Evolutionary conservation across 2,888 invertebrate genomes (phyloP), one percentile per base, ranked within the genome.

Genomic region (Mellilla xanthometata): DNA sequence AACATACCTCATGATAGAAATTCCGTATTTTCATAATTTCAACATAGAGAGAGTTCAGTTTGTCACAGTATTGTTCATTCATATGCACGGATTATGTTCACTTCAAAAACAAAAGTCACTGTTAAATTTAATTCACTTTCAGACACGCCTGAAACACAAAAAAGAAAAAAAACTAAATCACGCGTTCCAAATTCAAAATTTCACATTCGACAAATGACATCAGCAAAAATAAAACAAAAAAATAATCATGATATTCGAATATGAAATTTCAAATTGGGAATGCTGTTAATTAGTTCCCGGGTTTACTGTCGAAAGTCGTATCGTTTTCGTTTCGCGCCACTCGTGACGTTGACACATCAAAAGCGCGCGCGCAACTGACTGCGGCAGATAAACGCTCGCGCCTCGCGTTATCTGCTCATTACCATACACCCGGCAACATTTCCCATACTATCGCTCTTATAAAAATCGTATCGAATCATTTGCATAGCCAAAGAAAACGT

Each of bases 21-120:
- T 73, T 82, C 72, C 81, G 72, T 62, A 87, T 83, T 88, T 87
- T 89, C 88, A 89, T 89, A 79, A 81, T 87, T 79, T 72, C 68
- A 40, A 69, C 56, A 53, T 68, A 68, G 35, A 68, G 58, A 44
- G 60, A 57, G 49, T 67, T 62, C 51, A 71, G 56, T 54, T 65
- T 69, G 39, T 70, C 72, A 72, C 75, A 61, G 52, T 62, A 68
- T 47, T 52, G 62, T 65, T 69, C 73, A 71, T 75, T 74, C 72
- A 76, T 73, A 67, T 52, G 60, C 67, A 68, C 68, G 59, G 56
- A 49, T 59, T 58, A 42, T 45, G 43, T 58, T 49, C 13, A 11
- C 9, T 34, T 24, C 3, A 24, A 7, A 47, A 48, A 26, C 9
- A 26, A 39, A 40, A 50, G 46, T 39, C 40, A n/a, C 5, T 7